Base-by-base conservation (phyloP, 2,797 vertebrate species). In the Clarias pachynema region DNA sequence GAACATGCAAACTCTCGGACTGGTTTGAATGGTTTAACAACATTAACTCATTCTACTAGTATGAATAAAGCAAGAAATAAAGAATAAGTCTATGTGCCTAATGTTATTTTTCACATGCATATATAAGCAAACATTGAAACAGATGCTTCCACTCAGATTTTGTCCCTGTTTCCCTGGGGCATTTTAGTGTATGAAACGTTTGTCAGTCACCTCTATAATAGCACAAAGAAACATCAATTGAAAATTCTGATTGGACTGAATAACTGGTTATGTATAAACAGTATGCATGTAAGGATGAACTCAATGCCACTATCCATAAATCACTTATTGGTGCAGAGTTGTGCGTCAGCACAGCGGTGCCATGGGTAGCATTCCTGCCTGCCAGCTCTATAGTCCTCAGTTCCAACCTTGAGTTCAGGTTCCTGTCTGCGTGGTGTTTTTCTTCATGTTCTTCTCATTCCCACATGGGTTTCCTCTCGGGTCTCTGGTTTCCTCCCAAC, bases 101-200 rank as follows among this genome's bases (percentile, higher is more conserved):
- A 31, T 62, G 59, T 44, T 65, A 65, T 80, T 80, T 63, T 65
- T 80, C 29, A 18, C 8, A 0, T 29, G 37, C 49, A 44, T 65
- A 79, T 44, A 79, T 63, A 15, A 49, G 24, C 10, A 0, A 66
- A 40, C 26, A 3, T 29, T 66, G 29, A 26, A 65, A 65, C 40
- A 66, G 40, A 66, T 66, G 62, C 79, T 53, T 53, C 40, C 77
- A 12, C 2, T 3, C 15, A 66, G 60, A 66, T 40, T 26, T 66
- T 53, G 53, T 26, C 40, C 4, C 15, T 66, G 59, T 65, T 65
- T 66, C 79, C 79, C 40, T 3, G 15, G 26, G n/a, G 40, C 16
- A 80, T 80, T 80, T 53, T 15, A 66, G n/a, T 49, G n/a, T 18
- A 66, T 66, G 62, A 66, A 66, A 65, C 16, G 20, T 80, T 80